Conservation (phyloP, 1,140 invertebrate genomes). For the Cherax destructor region DNA sequence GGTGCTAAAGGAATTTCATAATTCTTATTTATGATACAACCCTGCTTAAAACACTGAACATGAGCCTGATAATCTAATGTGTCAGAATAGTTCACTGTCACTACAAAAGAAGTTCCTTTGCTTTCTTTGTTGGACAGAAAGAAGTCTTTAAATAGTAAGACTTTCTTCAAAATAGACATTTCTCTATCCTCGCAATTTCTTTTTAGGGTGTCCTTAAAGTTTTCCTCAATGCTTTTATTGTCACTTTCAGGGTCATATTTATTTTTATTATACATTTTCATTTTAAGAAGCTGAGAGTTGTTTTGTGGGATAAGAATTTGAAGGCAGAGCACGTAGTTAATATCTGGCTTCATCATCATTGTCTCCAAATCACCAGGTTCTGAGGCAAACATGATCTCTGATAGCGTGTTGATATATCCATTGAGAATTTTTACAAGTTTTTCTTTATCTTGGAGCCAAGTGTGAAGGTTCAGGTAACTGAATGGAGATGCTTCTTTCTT, state of each 20-base stretch:
- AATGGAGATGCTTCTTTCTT: slow-evolving; percentile 11
- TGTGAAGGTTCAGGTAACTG: background rate
- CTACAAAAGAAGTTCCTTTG: background rate
- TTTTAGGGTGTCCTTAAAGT: background rate
- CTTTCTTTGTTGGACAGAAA: background rate
- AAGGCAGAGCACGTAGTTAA: slow-evolving; percentile 1
- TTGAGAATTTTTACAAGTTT: slow-evolving; percentile 6
- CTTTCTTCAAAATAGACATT: background rate
- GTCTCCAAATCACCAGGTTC: slow-evolving; percentile 13
- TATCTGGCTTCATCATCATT: background rate
- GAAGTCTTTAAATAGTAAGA: slow-evolving; percentile 22
- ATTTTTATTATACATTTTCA: background rate
- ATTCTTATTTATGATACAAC: background rate
- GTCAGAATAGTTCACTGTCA: background rate
- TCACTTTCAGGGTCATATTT: background rate
- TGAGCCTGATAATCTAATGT: background rate
- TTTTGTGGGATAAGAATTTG: slow-evolving; percentile 7
- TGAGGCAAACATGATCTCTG: slow-evolving; percentile 2
- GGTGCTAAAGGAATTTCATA: slow-evolving; percentile 36
- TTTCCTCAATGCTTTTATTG: background rate
- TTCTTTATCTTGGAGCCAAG: background rate
- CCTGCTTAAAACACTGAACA: slow-evolving; percentile 18
- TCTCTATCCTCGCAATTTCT: background rate
- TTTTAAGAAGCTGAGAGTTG: background rate
- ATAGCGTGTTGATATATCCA: background rate